Percentiles rank a stretch among this genome's conserved stretches.
phyloP scores from a whole-genome alignment of 2,888 invertebrate species.

The Pantelozetes paolii region DNA sequence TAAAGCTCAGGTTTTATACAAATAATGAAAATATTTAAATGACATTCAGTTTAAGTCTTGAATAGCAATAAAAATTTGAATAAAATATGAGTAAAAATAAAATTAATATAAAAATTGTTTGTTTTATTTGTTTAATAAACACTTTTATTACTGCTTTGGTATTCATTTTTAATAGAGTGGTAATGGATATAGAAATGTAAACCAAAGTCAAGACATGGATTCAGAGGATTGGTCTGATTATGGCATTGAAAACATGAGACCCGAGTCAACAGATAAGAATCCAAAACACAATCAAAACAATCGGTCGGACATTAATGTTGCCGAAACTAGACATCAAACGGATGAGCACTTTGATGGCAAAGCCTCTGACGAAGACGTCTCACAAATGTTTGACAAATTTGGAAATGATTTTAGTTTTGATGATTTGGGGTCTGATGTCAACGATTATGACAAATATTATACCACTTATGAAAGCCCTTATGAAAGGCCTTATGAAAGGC shows the following conservation, averaged over 20 bases:
- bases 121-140: no score
- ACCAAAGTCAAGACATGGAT: neutral
- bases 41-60: conserved; percentile 15
- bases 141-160: no score
- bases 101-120: neutral
- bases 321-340: no score
- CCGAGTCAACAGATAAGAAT: neutral
- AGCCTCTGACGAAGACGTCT: neutral
- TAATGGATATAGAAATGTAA: neutral
- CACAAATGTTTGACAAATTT: no score
- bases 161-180: neutral
- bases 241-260: no score
- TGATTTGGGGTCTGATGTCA: neutral
- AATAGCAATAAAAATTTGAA: neutral
- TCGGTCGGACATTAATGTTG: neutral
- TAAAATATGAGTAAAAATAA: neutral
- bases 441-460: no score
- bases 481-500: no score
- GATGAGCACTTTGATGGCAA: neutral
- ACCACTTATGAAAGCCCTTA: no score
- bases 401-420: no score
- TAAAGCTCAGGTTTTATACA: neutral
- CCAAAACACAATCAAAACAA: neutral
- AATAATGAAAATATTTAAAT: neutral
- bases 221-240: no score